These are phyloP conservation scores for Eurypyga helias DNA, from an alignment of 2,113 vertebrate species.

Conservation along the genomic window DNA sequence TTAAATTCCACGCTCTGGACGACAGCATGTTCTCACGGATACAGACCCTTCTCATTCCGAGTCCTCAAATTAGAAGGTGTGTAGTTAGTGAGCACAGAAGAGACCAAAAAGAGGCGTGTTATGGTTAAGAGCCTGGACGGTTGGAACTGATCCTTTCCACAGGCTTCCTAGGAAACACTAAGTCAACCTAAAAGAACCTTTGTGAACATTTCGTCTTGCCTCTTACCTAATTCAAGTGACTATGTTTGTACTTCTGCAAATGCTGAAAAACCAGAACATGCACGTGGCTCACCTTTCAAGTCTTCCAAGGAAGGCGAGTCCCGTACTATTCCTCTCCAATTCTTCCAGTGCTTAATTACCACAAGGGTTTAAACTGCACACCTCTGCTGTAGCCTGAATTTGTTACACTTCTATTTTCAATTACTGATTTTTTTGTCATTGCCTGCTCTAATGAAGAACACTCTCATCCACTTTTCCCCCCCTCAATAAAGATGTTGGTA, in stretches of 20 bases:
- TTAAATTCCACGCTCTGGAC: not conserved
- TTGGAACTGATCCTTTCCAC: not conserved
- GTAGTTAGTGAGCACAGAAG: not conserved
- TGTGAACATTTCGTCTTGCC: not conserved
- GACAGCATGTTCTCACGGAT: not conserved
- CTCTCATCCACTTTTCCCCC: not conserved
- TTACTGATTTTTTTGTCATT: not conserved
- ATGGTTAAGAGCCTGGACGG: not conserved
- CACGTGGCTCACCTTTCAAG: not conserved
- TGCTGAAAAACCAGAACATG: not conserved
- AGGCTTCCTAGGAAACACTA: not conserved
- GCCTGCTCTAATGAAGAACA: not conserved
- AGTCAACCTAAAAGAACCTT: not conserved
- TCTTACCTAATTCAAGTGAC: not conserved
- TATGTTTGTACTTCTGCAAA: not conserved
- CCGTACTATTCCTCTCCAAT: not conserved
- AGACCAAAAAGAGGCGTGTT: rapidly evolving
- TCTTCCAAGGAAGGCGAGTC: not conserved
- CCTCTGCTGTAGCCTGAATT: not conserved
- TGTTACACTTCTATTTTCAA: not conserved
- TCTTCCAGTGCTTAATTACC: not conserved
- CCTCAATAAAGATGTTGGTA: not conserved
- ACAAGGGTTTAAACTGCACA: not conserved
- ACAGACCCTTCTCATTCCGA: not conserved
- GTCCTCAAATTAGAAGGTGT: not conserved